phyloP scores from a whole-genome alignment of 53 echinoderm and acorn worm genomes.

The Pentamera pediparva region DNA sequence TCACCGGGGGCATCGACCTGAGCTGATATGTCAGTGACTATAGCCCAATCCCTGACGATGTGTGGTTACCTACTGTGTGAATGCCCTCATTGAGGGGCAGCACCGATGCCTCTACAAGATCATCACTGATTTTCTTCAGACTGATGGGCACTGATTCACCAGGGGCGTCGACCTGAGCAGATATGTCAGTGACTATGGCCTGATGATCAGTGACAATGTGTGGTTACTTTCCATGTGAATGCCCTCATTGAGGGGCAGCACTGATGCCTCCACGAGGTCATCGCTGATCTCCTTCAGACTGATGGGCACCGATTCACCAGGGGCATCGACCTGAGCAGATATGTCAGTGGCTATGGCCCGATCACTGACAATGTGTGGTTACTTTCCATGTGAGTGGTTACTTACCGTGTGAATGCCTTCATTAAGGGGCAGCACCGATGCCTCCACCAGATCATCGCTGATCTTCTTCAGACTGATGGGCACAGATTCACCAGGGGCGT shows the following conservation, averaged over 20 bases:
- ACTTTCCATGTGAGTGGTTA: not conserved
- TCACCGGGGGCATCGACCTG: slow-evolving; percentile 69
- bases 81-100: slow-evolving; percentile 63
- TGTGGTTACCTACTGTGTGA: slow-evolving; percentile 74
- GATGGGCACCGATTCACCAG: slow-evolving; percentile 66
- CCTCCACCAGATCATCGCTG: slow-evolving; percentile 57
- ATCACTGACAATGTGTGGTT: slow-evolving; percentile 58
- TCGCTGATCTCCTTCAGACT: slow-evolving; percentile 50
- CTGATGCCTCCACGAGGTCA: slow-evolving; percentile 64
- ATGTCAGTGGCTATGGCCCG: slow-evolving; percentile 71
- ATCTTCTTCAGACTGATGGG: slow-evolving; percentile 65
- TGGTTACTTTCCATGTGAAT: slow-evolving; percentile 72
- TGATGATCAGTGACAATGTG: too few species aligned
- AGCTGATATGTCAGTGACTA: slow-evolving; percentile 75
- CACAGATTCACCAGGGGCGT: slow-evolving; percentile 67
- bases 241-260: slow-evolving; percentile 65
- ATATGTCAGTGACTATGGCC: slow-evolving; percentile 69
- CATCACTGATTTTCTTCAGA: slow-evolving; percentile 51
- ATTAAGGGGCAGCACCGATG: slow-evolving; percentile 61
- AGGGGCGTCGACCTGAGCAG: slow-evolving; percentile 77
- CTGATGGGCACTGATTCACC: slow-evolving; percentile 65
- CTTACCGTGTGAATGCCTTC: slow-evolving; percentile 81
- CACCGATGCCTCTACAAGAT: slow-evolving; percentile 71
- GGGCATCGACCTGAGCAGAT: slow-evolving; percentile 74
- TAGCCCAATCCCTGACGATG: slow-evolving; percentile 61